Evolutionary conservation across 2,888 invertebrate species (phyloP).

Genomic region (Colostygia pectinataria): DNA sequence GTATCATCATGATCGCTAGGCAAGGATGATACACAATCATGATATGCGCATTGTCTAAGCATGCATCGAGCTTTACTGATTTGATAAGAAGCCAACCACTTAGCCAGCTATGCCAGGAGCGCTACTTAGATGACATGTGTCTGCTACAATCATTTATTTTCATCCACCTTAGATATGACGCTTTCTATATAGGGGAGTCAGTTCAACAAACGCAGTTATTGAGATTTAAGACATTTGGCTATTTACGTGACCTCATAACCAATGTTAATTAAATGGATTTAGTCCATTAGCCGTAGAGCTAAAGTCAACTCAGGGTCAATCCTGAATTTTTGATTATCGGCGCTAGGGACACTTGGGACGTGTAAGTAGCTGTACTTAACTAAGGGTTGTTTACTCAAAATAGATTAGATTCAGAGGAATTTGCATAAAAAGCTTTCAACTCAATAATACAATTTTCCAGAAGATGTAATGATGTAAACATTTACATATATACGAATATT

Average conservation of each 20-base stretch:
- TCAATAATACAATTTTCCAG: too few relatives aligned
- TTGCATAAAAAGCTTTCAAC: conserved; percentile 11
- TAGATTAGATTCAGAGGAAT: conserved; percentile 15
- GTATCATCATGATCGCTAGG: too few relatives aligned
- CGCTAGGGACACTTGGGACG: conserved; percentile 16
- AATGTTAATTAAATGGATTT: conserved; percentile 32
- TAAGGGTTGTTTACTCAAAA: conserved; percentile 18
- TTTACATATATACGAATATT: too few relatives aligned
- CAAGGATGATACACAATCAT: too few relatives aligned
- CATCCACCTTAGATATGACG: neutral
- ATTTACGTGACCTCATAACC: conserved; percentile 30
- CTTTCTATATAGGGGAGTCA: conserved; percentile 5
- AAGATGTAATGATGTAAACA: too few relatives aligned
- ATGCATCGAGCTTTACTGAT: too few relatives aligned
- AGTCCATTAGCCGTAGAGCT: conserved; percentile 23
- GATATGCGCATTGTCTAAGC: too few relatives aligned
- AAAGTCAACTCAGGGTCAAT: conserved; percentile 28
- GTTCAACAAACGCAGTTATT: conserved; percentile 18
- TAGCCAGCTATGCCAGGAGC: too few relatives aligned
- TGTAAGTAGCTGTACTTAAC: conserved; percentile 24
- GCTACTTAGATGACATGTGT: conserved; percentile 5
- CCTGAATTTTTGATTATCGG: conserved; percentile 25
- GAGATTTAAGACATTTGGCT: conserved; percentile 23
- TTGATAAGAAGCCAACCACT: too few relatives aligned
- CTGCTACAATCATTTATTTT: conserved; percentile 16